phyloP scores from a whole-genome alignment of 2,888 invertebrate species.

The Hydrotaea diabolus region DNA sequence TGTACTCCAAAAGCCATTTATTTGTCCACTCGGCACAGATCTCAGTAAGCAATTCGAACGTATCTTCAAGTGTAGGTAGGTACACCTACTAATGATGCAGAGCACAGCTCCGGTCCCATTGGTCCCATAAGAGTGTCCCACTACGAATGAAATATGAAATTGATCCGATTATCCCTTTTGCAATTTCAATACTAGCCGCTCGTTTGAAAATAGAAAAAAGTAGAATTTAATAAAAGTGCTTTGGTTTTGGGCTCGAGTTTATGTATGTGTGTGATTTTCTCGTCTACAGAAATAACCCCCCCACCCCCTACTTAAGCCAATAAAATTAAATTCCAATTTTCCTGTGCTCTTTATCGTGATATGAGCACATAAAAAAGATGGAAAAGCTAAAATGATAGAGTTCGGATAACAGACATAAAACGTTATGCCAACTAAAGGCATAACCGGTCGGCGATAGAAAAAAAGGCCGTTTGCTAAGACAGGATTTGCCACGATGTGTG shows the following conservation, averaged over 20 bases:
- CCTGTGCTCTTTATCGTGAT: background rate
- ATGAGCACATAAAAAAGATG: background rate
- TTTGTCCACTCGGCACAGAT: conserved; percentile 2
- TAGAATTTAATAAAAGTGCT: background rate
- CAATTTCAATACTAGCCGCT: background rate
- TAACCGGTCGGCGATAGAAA: too few relatives aligned
- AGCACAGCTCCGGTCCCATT: too few relatives aligned
- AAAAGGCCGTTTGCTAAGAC: too few relatives aligned
- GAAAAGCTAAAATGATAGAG: background rate
- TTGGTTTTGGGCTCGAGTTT: background rate
- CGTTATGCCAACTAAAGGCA: too few relatives aligned
- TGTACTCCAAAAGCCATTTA: conserved; percentile 4
- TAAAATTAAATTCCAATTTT: conserved; percentile 44
- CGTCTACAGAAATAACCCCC: background rate
- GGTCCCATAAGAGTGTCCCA: background rate
- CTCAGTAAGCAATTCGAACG: background rate
- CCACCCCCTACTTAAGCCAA: conserved; percentile 16
- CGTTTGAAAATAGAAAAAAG: background rate
- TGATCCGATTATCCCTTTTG: background rate
- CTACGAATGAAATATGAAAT: conserved; percentile 13
- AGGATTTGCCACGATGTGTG: too few relatives aligned
- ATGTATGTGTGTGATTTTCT: background rate
- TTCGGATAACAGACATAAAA: too few relatives aligned
- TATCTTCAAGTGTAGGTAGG: too few relatives aligned
- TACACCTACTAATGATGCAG: conserved; percentile 1